phyloP scores from a whole-genome alignment of 2,113 vertebrate species.

The Sclerurus mexicanus region DNA sequence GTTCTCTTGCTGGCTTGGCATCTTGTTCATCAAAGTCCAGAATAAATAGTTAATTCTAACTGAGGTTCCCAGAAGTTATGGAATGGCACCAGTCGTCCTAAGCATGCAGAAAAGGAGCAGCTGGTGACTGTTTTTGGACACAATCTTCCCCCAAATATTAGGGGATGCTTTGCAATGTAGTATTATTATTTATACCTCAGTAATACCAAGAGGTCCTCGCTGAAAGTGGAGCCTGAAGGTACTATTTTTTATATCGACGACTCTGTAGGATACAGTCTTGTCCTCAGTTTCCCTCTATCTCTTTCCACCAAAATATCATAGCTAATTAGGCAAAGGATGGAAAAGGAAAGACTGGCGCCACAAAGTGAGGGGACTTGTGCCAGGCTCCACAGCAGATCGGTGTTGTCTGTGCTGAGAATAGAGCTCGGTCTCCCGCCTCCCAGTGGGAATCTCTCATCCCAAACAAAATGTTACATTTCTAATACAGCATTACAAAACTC shows the following conservation, averaged over 20 bases:
- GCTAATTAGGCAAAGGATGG: not conserved
- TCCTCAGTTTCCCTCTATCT: not conserved
- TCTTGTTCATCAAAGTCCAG: not conserved
- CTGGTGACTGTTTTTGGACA: constrained; percentile 16
- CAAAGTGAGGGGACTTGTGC: not conserved
- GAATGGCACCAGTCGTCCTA: not conserved
- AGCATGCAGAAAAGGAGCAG: not conserved
- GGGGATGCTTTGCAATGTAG: not conserved
- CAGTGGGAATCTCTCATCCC: not conserved
- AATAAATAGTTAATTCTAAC: not conserved
- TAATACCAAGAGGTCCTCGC: not conserved
- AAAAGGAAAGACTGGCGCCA: not conserved
- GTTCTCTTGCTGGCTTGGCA: not conserved
- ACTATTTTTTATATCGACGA: not conserved
- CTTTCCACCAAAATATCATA: not conserved
- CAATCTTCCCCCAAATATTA: not conserved
- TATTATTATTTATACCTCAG: not conserved
- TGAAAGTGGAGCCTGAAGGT: not conserved
- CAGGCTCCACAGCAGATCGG: not conserved
- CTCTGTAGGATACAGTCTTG: not conserved
- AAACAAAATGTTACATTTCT: not conserved
- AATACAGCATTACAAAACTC: not conserved
- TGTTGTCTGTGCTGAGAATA: not conserved
- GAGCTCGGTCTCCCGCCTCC: not conserved
- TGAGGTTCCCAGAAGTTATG: not conserved